These are phyloP conservation scores for Hylaea fasciaria DNA, from an alignment of 2,888 invertebrate genomes.

Conservation along the genomic window DNA sequence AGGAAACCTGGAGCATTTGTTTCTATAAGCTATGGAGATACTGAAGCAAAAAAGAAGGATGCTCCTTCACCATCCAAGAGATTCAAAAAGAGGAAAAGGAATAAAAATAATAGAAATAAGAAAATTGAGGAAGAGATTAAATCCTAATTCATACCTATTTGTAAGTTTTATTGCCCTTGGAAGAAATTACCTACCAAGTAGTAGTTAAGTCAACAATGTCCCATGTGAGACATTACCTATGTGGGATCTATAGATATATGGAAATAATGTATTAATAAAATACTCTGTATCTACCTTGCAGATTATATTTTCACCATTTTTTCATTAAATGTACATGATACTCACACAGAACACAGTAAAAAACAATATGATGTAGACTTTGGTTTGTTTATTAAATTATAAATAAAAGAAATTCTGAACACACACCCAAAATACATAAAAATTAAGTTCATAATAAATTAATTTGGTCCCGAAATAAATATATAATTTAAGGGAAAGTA, in stretches of 20 bases:
- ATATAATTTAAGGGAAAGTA: conserved; percentile 77
- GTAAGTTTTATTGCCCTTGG: too few relatives aligned
- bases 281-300: conserved; percentile 65
- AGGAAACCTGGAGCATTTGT: conserved; percentile 76
- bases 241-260: too few relatives aligned
- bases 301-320: conserved; percentile 71
- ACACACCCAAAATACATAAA: conserved; percentile 80
- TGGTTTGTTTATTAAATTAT: conserved; percentile 84
- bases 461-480: conserved; percentile 85
- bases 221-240: too few relatives aligned
- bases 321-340: conserved; percentile 69
- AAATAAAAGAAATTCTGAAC: conserved; percentile 81
- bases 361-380: conserved; percentile 81
- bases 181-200: too few relatives aligned
- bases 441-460: conserved; percentile 81
- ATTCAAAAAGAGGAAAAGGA: conserved; percentile 68
- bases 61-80: conserved; percentile 63
- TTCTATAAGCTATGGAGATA: conserved; percentile 70
- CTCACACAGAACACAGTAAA: conserved; percentile 71
- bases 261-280: conserved; percentile 33
- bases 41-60: conserved; percentile 48
- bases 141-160: conserved; percentile 21
- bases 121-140: conserved; percentile 38
- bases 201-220: too few relatives aligned
- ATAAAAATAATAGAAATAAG: conserved; percentile 60